Conservation (phyloP, 2,888 invertebrate genomes). For the Folsomia candida region DNA sequence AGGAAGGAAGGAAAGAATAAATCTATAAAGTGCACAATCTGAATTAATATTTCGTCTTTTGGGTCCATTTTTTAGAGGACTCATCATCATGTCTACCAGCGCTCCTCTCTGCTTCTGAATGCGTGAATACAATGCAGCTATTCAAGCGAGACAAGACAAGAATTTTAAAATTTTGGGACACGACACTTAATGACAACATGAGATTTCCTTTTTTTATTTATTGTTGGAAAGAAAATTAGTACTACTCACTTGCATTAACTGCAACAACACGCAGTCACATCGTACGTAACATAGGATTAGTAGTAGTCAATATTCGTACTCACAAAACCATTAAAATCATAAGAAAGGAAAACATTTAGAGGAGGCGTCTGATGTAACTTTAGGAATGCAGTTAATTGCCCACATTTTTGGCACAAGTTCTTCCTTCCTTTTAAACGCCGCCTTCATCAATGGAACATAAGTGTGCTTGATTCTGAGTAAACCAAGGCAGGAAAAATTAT, state of each 20-base stretch:
- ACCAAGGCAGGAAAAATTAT: too few species aligned
- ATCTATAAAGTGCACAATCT: too few species aligned
- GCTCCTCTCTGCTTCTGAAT: too few species aligned
- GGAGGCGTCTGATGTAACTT: conserved; percentile 1
- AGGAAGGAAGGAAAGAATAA: too few species aligned
- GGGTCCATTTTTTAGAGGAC: too few species aligned
- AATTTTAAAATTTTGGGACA: not conserved
- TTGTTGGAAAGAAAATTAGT: conserved; percentile 10
- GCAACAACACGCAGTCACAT: not conserved
- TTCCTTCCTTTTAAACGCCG: too few species aligned
- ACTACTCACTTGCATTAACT: not conserved
- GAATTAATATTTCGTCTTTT: too few species aligned
- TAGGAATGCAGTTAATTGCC: not conserved
- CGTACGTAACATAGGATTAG: not conserved
- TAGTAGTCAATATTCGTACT: not conserved
- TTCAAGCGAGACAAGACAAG: not conserved
- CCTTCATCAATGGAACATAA: too few species aligned
- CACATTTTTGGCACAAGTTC: not conserved
- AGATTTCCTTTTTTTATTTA: conserved; percentile 15
- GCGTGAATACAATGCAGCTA: too few species aligned
- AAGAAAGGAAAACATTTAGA: not conserved
- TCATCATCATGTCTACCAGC: too few species aligned
- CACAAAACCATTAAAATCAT: not conserved
- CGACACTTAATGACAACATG: conserved; percentile 3
- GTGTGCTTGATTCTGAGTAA: too few species aligned